Base-by-base conservation (phyloP, 2,113 vertebrate species). In the Siniperca knerii region DNA sequence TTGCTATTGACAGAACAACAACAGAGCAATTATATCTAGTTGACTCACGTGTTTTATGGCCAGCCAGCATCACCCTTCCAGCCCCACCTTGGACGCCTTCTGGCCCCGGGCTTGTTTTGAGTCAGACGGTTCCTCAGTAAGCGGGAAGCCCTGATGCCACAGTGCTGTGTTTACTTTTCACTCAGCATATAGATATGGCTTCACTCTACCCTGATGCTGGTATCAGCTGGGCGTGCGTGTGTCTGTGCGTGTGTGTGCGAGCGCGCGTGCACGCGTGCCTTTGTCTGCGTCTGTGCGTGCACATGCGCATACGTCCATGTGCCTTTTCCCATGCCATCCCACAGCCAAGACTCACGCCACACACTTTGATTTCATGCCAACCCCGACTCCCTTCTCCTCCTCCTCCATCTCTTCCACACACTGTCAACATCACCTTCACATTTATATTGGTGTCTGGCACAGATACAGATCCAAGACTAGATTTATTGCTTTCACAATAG, bases 111-210 rank as follows among this genome's bases (percentile, higher is more conserved):
- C 84, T 88, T 93, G 92, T 90, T 90, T 91, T 82, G 80, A 85
- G 85, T 84, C 75, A 83, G 87, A 83, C 77, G 70, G 81, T 83
- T 86, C 81, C 79, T 85, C 87, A 79, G 90, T 81, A 46, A 85
- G 82, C 54, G 75, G 84, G 81, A 85, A 85, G 90, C 94, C 93
- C 94, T 75, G 93, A 95, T 94, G 81, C 77, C 37, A 37, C 60
- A 9, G 85, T 1, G 33, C 58, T 1, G 12, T 94, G 94, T 95
- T 95, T 95, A 92, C 93, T 90, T 94, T 95, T 93, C 92, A 95
- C 92, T 94, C 93, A 94, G 88, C 90, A 52, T 85, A 92, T 92
- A 93, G 92, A 91, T 83, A 90, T 86, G 92, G 79, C 84, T 81
- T 92, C 89, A 88, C 77, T 58, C 61, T 60, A 50, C 93, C 93